Conservation (phyloP, 2,888 invertebrate species). For the Spodoptera exigua region DNA sequence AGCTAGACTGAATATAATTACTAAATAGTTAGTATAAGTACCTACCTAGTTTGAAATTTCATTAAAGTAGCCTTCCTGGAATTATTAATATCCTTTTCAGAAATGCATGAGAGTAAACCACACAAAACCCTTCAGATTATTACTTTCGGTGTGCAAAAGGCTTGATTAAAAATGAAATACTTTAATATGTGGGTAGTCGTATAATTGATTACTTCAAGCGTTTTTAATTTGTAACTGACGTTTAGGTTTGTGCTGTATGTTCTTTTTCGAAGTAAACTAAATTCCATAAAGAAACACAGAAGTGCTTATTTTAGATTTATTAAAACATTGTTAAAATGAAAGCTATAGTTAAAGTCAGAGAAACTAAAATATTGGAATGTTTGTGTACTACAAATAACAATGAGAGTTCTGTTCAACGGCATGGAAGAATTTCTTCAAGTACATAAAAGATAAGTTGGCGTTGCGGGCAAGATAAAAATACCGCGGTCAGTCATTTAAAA, state of each 20-base stretch:
- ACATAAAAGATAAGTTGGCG: conserved; percentile 49
- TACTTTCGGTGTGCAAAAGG: too few species aligned
- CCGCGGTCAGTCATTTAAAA: conserved; percentile 43
- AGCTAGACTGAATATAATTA: conserved; percentile 27
- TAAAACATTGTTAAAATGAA: conserved; percentile 12
- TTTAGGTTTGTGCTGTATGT: too few species aligned
- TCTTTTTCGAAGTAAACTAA: too few species aligned
- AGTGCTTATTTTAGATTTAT: too few species aligned
- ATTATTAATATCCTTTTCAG: background rate
- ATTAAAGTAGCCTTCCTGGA: background rate
- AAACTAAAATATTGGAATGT: conserved; percentile 12
- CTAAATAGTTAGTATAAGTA: conserved; percentile 18
- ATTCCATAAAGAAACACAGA: too few species aligned
- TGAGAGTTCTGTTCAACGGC: conserved; percentile 20
- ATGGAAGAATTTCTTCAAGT: conserved; percentile 35
- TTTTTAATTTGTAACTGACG: too few species aligned
- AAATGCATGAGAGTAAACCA: too few species aligned
- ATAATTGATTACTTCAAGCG: too few species aligned
- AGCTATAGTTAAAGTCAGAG: conserved; percentile 16
- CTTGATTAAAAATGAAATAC: too few species aligned
- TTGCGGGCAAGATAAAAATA: conserved; percentile 53
- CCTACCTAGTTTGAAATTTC: conserved; percentile 13
- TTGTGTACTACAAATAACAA: conserved; percentile 32
- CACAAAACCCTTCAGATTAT: too few species aligned
- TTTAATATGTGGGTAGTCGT: too few species aligned